Conservation (phyloP, 2,888 invertebrate species). For the Teleiodes luculella region DNA sequence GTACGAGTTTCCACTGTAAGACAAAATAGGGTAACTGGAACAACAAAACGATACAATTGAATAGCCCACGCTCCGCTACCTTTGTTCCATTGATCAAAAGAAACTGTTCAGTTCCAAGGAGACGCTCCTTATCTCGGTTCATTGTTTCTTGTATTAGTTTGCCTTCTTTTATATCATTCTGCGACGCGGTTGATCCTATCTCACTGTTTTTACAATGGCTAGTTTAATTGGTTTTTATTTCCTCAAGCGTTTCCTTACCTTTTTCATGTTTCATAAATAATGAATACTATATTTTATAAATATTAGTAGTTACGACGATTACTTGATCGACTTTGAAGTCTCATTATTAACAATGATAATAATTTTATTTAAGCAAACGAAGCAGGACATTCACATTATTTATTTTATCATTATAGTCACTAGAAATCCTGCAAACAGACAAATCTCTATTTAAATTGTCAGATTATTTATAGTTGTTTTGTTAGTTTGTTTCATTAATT, state of each 20-base stretch:
- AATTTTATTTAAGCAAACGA: too few relatives aligned
- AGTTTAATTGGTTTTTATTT: conserved; percentile 10
- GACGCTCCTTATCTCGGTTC: conserved; percentile 16
- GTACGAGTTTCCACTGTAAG: background rate
- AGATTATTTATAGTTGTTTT: too few relatives aligned
- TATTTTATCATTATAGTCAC: too few relatives aligned
- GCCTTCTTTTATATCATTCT: conserved; percentile 6
- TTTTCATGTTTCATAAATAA: background rate
- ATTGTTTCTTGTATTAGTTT: conserved; percentile 17
- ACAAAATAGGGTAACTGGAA: conserved; percentile 2
- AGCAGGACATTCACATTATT: too few relatives aligned
- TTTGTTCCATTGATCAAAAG: conserved; percentile 13
- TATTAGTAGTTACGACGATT: background rate
- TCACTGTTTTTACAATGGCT: background rate
- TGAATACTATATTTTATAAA: background rate
- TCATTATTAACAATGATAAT: too few relatives aligned
- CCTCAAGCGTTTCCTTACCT: background rate
- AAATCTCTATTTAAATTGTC: too few relatives aligned
- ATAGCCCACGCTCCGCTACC: conserved; percentile 13
- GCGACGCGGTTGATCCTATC: conserved; percentile 6
- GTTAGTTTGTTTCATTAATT: too few relatives aligned
- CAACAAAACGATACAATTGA: conserved; percentile 7
- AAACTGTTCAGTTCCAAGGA: conserved; percentile 11
- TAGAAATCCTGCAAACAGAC: too few relatives aligned
- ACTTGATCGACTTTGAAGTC: too few relatives aligned